Conservation (phyloP, 37 sponge, comb jelly and placozoan species). For the Geodia barretti region DNA sequence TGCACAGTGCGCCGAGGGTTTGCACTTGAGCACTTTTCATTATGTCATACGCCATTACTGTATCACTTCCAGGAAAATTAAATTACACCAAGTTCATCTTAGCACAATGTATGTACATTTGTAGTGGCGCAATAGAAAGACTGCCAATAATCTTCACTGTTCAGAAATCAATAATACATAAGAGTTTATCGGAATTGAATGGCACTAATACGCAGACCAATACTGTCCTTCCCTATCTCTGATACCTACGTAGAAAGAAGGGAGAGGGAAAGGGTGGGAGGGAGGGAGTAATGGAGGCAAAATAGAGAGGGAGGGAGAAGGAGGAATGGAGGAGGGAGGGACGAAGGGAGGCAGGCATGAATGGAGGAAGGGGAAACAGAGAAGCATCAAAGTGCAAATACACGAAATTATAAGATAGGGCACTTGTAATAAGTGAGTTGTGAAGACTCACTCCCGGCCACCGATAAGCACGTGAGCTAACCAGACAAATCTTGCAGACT, state of each 20-base stretch:
- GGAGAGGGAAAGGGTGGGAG: neutral
- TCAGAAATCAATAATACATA: neutral
- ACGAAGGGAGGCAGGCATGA: neutral
- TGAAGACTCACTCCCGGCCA: too few relatives aligned
- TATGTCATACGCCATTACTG: too few relatives aligned
- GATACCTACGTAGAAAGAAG: constrained; percentile 59
- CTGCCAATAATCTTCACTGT: neutral
- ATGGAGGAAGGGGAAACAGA: too few relatives aligned
- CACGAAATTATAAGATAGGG: too few relatives aligned
- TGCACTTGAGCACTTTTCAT: too few relatives aligned
- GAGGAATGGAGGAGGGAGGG: neutral
- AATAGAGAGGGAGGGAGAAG: neutral
- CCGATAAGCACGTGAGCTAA: constrained; percentile 15
- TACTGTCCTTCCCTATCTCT: constrained; percentile 88
- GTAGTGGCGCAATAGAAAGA: neutral
- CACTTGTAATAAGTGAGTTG: too few relatives aligned
- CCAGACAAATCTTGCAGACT: constrained; percentile 87
- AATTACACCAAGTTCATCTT: too few relatives aligned
- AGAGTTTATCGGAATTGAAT: constrained; percentile 78
- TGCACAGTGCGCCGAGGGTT: too few relatives aligned
- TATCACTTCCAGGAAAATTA: too few relatives aligned
- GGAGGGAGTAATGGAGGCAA: neutral
- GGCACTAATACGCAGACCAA: constrained; percentile 91
- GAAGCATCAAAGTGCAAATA: too few relatives aligned
- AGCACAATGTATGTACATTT: neutral